Conservation (phyloP, 2,888 invertebrate genomes). For the Patella pellucida region DNA sequence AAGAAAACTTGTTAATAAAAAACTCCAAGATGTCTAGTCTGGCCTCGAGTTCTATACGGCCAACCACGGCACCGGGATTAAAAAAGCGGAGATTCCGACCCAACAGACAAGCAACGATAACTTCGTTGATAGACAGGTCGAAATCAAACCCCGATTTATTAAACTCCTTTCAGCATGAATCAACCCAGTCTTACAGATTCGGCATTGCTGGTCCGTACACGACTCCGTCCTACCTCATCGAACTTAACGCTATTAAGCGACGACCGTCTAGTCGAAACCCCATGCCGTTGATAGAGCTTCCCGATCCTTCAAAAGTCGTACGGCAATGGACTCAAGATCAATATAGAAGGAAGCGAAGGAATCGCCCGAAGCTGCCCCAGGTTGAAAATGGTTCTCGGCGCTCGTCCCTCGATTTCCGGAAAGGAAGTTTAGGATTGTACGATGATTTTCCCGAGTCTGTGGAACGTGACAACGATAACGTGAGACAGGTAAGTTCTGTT, state of each 20-base stretch:
- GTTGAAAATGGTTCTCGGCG: neutral
- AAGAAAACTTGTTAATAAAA: too few species aligned
- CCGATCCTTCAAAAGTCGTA: neutral
- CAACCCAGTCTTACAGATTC: neutral
- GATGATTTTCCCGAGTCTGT: neutral
- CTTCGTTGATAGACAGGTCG: neutral
- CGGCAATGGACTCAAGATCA: constrained; percentile 1
- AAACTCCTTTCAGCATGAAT: neutral
- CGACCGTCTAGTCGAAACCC: neutral
- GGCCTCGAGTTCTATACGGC: neutral
- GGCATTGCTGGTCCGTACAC: neutral
- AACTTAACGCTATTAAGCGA: neutral
- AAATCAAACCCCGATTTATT: neutral
- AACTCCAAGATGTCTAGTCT: neutral
- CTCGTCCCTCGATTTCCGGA: neutral
- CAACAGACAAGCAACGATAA: neutral
- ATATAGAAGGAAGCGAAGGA: neutral
- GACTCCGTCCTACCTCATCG: neutral
- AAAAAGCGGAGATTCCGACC: neutral
- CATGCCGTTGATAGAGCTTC: neutral
- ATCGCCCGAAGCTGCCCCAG: neutral
- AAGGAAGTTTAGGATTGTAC: constrained; percentile 2
- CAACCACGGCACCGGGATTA: neutral
- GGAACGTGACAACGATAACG: neutral
- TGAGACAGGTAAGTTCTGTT: neutral